Base-by-base conservation (phyloP, 1,140 invertebrate genomes). In the Argopecten irradians region DNA sequence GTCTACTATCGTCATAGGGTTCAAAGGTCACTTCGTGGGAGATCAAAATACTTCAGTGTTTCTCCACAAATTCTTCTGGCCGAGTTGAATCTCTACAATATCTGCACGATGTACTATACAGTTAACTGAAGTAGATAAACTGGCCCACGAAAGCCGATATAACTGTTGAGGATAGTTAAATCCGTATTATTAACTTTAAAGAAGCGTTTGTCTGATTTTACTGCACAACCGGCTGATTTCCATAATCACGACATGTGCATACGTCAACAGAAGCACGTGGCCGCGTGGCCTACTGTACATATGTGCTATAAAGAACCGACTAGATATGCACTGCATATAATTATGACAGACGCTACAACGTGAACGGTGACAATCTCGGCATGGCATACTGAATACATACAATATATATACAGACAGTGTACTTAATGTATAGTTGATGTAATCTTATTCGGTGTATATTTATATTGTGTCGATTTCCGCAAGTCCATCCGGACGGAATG, bases 21-120 rank as follows among this genome's bases (percentile, higher is more conserved):
- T 87, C 86, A 87, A 28, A 41, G 86, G 71, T 87, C 34, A 87
- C 86, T 87, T 87, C 86, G 86, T 87, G 86, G 86, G 86, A 83
- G 86, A 87, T 39, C 83, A 87, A 83, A 35, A 22, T 46, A 39
- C 32, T 71, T 28, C 22, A 71, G 55, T 71, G 55, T 71, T 71
- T 71, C 55, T 71, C n/a, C n/a, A 71, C 55, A 71, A 71, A 71
- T 71, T 71, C 55, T 71, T 71, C 55, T 71, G 5, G 55, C n/a
- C 22, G 55, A n/a, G 55, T 11, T n/a, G 55, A n/a, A n/a, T 71
- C 55, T 71, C 55, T 71, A 22, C 55, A 71, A n/a, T 71, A 22
- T 71, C 55, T n/a, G 55, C n/a, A 71, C 11, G n/a, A 1, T 16
- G 1, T 28, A 71, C 55, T 71, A 5, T 16, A 71, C 22, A 71